Evolutionary conservation across 2,888 invertebrate species (phyloP).

Genomic region (Gibbula magus): DNA sequence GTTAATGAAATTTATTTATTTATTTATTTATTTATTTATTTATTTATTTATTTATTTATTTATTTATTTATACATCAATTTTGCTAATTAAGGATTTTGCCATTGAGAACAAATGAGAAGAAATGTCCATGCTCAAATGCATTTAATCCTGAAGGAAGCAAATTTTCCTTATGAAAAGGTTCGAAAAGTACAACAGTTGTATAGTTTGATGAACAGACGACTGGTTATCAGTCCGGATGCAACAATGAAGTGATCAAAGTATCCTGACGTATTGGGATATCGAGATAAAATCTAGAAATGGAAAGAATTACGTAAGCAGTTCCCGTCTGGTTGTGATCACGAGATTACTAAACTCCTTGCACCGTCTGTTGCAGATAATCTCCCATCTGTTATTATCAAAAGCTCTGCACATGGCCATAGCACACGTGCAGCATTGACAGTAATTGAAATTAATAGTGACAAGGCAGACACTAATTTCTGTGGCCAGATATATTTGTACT

Average conservation of each 20-base stretch:
- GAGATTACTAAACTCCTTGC: too few relatives aligned
- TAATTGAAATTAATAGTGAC: too few relatives aligned
- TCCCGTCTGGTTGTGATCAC: too few relatives aligned
- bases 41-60: background rate
- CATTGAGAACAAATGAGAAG: background rate
- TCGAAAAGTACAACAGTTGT: background rate
- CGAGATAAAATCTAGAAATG: background rate
- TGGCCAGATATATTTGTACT: too few relatives aligned
- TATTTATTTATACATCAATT: background rate
- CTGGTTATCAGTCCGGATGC: background rate
- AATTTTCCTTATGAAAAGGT: background rate
- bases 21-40: background rate
- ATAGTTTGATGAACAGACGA: background rate
- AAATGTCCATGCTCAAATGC: too few relatives aligned
- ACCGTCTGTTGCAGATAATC: too few relatives aligned
- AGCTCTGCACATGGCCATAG: too few relatives aligned
- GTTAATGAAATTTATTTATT: background rate
- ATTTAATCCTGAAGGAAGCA: too few relatives aligned
- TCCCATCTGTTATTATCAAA: too few relatives aligned
- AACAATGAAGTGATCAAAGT: background rate
- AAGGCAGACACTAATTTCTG: too few relatives aligned
- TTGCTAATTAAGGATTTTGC: background rate
- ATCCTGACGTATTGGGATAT: background rate
- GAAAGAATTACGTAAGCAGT: too few relatives aligned
- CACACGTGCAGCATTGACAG: too few relatives aligned